A percentile compares a stretch with the other conserved stretches of the same genome.
phyloP scores from a whole-genome alignment of 2,888 invertebrate genomes.

The Pachymerium ferrugineum region DNA sequence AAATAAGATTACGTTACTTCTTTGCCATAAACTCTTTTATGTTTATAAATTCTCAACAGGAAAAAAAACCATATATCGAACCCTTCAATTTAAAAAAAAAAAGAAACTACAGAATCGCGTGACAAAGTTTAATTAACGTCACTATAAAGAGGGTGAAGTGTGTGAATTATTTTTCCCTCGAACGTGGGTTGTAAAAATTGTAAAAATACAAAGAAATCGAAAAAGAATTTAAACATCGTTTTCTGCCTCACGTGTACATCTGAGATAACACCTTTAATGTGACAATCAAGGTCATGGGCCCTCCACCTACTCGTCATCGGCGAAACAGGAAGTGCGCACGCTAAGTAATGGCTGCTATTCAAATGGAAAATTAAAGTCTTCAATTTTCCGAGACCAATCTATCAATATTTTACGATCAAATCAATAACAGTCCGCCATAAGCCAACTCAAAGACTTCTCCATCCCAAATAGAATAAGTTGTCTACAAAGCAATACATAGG shows the following conservation, averaged over 20 bases:
- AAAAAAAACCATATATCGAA: not conserved
- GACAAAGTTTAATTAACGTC: not conserved
- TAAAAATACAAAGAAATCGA: not conserved
- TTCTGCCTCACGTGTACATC: not conserved
- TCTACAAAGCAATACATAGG: too few relatives aligned
- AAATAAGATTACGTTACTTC: constrained; percentile 7
- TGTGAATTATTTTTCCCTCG: not conserved
- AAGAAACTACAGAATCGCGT: not conserved
- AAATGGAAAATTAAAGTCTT: constrained; percentile 2
- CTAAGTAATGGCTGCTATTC: constrained; percentile 10
- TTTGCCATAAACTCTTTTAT: not conserved
- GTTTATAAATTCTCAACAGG: too few relatives aligned
- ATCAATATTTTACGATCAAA: constrained; percentile 2
- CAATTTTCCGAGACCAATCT: constrained; percentile 1
- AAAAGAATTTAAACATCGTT: not conserved
- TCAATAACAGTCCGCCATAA: too few relatives aligned
- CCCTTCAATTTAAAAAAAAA: not conserved
- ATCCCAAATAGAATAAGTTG: too few relatives aligned
- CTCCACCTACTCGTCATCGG: not conserved
- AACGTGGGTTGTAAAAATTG: not conserved
- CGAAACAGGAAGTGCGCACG: constrained; percentile 16
- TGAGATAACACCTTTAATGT: constrained; percentile 12
- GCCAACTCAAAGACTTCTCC: too few relatives aligned
- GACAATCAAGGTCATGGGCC: not conserved
- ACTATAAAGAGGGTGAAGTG: not conserved